phyloP scores from a whole-genome alignment of 2,113 vertebrate species.

The Cyprinodon variegatus region DNA sequence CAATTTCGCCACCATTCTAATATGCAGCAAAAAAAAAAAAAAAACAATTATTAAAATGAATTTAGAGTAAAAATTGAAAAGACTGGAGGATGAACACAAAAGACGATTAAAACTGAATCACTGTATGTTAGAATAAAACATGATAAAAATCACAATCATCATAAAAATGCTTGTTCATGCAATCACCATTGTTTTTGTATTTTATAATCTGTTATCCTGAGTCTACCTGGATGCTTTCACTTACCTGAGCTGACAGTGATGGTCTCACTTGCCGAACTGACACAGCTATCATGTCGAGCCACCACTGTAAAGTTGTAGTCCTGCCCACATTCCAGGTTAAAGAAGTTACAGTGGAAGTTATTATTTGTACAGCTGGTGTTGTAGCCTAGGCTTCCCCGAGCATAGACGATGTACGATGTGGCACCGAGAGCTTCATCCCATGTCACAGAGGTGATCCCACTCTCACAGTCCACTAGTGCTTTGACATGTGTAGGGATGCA shows the following conservation, averaged over 20 bases:
- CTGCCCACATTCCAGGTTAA: slow-evolving; percentile 73
- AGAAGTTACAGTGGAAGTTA: slow-evolving; percentile 65
- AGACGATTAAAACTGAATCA: too few relatives aligned
- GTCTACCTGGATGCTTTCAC: not conserved
- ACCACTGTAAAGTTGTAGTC: slow-evolving; percentile 73
- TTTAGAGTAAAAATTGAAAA: too few relatives aligned
- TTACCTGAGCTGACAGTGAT: slow-evolving; percentile 71
- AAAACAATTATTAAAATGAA: too few relatives aligned
- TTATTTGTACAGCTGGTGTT: slow-evolving; percentile 31
- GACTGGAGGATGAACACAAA: too few relatives aligned
- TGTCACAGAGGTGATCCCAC: slow-evolving; percentile 56
- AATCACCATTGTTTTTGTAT: not conserved
- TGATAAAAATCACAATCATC: too few relatives aligned
- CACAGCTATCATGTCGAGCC: slow-evolving; percentile 61
- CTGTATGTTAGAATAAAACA: too few relatives aligned
- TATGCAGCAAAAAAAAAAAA: too few relatives aligned
- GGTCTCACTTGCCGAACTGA: slow-evolving; percentile 61
- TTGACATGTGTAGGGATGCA: slow-evolving; percentile 70
- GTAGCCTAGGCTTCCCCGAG: slow-evolving; percentile 57
- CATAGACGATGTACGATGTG: slow-evolving; percentile 66
- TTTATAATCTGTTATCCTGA: too few relatives aligned
- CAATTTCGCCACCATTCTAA: too few relatives aligned
- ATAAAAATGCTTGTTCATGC: too few relatives aligned
- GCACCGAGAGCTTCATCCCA: slow-evolving; percentile 74
- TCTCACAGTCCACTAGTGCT: slow-evolving; percentile 61